These are phyloP conservation scores for Xanthorhoe spadicearia DNA, from an alignment of 2,888 invertebrate genomes.

Conservation along the genomic window DNA sequence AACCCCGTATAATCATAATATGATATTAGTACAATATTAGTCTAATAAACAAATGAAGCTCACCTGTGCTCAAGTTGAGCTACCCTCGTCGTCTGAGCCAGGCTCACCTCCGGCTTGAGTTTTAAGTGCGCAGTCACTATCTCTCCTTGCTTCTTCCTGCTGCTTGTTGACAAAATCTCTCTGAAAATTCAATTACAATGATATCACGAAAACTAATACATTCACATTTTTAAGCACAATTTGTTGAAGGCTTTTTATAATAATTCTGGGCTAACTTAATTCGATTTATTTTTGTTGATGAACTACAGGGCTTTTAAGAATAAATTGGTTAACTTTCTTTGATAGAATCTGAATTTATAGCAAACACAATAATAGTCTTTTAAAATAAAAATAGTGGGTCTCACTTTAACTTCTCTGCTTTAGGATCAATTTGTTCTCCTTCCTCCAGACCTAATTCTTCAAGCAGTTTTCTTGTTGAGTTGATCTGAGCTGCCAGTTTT, in stretches of 20 bases:
- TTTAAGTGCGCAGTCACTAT: slow-evolving; percentile 82
- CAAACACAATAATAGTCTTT: too few species aligned
- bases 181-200: slow-evolving; percentile 45
- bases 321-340: too few species aligned
- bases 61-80: slow-evolving; percentile 92
- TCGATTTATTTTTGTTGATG: too few species aligned
- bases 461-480: slow-evolving; percentile 77
- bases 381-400: slow-evolving; percentile 23
- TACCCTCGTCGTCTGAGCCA: slow-evolving; percentile 91
- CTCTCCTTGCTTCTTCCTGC: slow-evolving; percentile 69
- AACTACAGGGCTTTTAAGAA: too few species aligned
- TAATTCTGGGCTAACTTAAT: too few species aligned
- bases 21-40: too few species aligned
- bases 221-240: too few species aligned
- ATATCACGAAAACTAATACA: too few species aligned
- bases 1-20: too few species aligned
- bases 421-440: slow-evolving; percentile 76
- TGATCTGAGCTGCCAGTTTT: slow-evolving; percentile 76
- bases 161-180: slow-evolving; percentile 63
- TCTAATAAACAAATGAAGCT: neutral
- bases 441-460: slow-evolving; percentile 81
- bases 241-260: too few species aligned
- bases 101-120: slow-evolving; percentile 77
- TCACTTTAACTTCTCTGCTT: slow-evolving; percentile 79
- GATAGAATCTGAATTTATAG: too few species aligned